Evolutionary conservation across 2,113 vertebrate genomes (phyloP).

Genomic region (Galemys pyrenaicus): DNA sequence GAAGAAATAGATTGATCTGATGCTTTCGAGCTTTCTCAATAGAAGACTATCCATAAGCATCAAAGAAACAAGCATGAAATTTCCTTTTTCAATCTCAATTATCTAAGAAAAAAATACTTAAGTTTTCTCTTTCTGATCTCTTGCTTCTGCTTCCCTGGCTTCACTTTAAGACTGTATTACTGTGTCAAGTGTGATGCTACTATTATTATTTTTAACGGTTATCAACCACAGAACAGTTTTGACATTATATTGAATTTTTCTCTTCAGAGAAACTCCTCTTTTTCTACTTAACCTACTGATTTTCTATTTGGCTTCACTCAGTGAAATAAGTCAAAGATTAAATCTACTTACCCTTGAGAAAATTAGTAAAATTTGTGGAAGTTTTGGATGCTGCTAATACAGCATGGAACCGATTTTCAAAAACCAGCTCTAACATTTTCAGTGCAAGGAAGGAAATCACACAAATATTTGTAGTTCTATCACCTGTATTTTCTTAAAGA

Average conservation of each 20-base stretch:
- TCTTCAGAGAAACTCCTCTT: neutral
- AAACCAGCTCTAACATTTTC: neutral
- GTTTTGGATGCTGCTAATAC: neutral
- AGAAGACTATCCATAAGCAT: neutral
- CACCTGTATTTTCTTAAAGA: neutral
- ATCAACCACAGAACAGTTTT: constrained; percentile 23
- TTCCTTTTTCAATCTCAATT: neutral
- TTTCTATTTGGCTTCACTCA: neutral
- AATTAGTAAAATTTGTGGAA: neutral
- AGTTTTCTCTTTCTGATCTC: neutral
- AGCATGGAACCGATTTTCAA: neutral
- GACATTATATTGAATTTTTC: constrained; percentile 26
- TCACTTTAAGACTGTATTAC: neutral
- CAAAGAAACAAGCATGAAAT: fast-evolving
- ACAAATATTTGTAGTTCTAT: neutral
- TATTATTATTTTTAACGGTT: neutral
- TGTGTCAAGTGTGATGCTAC: neutral
- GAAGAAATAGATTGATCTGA: neutral
- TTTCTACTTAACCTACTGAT: neutral
- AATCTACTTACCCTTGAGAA: neutral
- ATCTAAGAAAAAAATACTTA: neutral
- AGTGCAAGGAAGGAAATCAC: neutral
- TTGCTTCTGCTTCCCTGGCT: neutral
- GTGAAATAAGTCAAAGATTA: neutral
- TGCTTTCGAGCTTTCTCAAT: neutral